phyloP scores from a whole-genome alignment of 2,797 vertebrate genomes.

The Anolis apletophallus region DNA sequence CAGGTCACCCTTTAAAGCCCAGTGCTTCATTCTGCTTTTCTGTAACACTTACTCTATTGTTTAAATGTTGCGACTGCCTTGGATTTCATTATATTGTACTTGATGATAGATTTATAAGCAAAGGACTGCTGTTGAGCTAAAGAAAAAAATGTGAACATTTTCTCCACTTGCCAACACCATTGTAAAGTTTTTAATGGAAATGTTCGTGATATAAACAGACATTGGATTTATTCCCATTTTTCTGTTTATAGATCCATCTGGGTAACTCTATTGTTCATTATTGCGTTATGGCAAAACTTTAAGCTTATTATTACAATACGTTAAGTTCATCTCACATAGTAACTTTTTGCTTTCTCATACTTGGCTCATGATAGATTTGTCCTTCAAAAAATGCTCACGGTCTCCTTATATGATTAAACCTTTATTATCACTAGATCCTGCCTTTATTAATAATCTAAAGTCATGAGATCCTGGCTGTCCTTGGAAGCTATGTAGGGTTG shows the following conservation, averaged over 20 bases:
- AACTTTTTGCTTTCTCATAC: constrained; percentile 55
- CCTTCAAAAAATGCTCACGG: background rate
- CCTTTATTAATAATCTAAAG: constrained; percentile 24
- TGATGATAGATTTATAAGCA: constrained; percentile 78
- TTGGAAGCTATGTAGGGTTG: too few species aligned
- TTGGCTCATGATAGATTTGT: background rate
- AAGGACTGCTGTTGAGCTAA: constrained; percentile 71
- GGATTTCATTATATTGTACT: constrained; percentile 75
- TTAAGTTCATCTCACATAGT: constrained; percentile 46
- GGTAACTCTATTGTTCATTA: constrained; percentile 69
- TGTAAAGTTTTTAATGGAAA: constrained; percentile 59
- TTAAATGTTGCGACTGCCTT: constrained; percentile 75
- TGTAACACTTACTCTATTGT: constrained; percentile 66
- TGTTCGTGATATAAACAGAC: constrained; percentile 69
- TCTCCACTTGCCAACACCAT: constrained; percentile 66
- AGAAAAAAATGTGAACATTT: constrained; percentile 64
- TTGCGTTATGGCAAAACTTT: constrained; percentile 51
- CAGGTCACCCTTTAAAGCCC: constrained; percentile 69
- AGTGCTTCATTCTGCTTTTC: constrained; percentile 77
- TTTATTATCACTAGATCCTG: too few species aligned
- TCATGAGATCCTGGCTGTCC: too few species aligned
- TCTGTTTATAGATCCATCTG: constrained; percentile 60
- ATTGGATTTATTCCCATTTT: constrained; percentile 52
- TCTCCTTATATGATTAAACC: background rate
- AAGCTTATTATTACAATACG: constrained; percentile 51